These are phyloP conservation scores for Trichopoda pennipes DNA, from an alignment of 2,888 invertebrate genomes.

Conservation along the genomic window DNA sequence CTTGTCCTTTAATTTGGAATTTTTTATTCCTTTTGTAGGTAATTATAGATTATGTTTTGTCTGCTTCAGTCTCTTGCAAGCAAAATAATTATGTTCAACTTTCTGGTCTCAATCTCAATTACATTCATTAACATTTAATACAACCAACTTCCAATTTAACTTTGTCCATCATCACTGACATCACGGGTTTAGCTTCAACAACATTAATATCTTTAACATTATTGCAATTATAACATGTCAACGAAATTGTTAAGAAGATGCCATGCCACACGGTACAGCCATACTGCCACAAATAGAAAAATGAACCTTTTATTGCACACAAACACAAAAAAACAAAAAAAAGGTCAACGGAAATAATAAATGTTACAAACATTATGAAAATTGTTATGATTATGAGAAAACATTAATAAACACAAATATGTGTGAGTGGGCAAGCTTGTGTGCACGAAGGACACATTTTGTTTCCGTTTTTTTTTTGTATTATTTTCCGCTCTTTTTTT, in stretches of 20 bases:
- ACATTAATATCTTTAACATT: slow-evolving; percentile 43
- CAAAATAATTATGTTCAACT: neutral
- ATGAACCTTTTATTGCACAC: slow-evolving; percentile 30
- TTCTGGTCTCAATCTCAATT: slow-evolving; percentile 74
- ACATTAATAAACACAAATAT: slow-evolving; percentile 66
- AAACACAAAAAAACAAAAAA: slow-evolving; percentile 37
- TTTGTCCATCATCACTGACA: slow-evolving; percentile 74
- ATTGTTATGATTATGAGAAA: slow-evolving; percentile 76
- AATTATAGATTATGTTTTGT: slow-evolving; percentile 47
- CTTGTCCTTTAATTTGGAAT: neutral
- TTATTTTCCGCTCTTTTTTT: too few species aligned
- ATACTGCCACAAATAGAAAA: slow-evolving; percentile 23
- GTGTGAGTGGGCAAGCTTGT: neutral
- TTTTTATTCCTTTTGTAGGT: slow-evolving; percentile 20
- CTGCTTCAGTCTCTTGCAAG: slow-evolving; percentile 7
- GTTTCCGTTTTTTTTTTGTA: neutral
- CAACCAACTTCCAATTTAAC: slow-evolving; percentile 77
- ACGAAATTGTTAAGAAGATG: slow-evolving; percentile 53
- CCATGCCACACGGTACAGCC: slow-evolving; percentile 38
- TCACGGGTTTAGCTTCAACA: slow-evolving; percentile 39
- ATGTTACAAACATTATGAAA: slow-evolving; percentile 77
- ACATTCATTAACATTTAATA: slow-evolving; percentile 76
- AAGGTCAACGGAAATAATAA: slow-evolving; percentile 78
- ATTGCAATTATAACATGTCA: slow-evolving; percentile 65
- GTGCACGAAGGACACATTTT: slow-evolving; percentile 54